Evolutionary conservation across 2,113 vertebrate species (phyloP).

Genomic region (Taurulus bubalis): DNA sequence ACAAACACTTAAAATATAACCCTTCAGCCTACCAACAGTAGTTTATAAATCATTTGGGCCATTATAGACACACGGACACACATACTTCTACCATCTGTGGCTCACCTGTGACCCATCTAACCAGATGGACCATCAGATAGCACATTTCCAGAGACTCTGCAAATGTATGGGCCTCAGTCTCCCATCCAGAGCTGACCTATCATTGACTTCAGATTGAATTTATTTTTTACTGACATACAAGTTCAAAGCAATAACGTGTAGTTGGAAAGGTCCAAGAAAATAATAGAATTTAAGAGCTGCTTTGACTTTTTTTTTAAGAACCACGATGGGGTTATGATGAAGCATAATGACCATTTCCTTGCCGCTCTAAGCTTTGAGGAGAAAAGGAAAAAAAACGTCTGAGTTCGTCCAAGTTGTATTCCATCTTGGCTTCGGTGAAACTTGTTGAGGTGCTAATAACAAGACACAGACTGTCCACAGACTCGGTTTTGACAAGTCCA

Average conservation of each 20-base stretch:
- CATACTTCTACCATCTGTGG: conserved; percentile 50
- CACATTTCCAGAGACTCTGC: conserved; percentile 33
- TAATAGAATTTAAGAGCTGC: conserved; percentile 38
- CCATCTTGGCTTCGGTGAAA: conserved; percentile 55
- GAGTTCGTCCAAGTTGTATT: conserved; percentile 47
- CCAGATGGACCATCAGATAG: conserved; percentile 64
- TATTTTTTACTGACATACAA: conserved; percentile 51
- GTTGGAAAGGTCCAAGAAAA: conserved; percentile 46
- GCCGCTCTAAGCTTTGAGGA: conserved; percentile 22
- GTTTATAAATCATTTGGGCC: conserved; percentile 38
- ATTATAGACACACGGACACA: conserved; percentile 40
- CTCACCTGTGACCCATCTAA: conserved; percentile 63
- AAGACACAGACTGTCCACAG: conserved; percentile 60
- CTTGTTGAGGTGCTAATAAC: conserved; percentile 70
- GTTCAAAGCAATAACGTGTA: conserved; percentile 56
- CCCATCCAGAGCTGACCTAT: conserved; percentile 44
- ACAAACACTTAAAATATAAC: conserved; percentile 3
- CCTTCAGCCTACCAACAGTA: neutral
- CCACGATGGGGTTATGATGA: conserved; percentile 27
- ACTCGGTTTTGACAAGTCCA: conserved; percentile 67
- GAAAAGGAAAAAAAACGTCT: neutral
- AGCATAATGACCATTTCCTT: conserved; percentile 49
- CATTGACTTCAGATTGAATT: conserved; percentile 67
- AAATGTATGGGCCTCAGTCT: conserved; percentile 39
- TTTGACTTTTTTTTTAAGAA: conserved; percentile 53